Base-by-base conservation (phyloP, 2,888 invertebrate genomes). In the Cosmorhoe ocellata region DNA sequence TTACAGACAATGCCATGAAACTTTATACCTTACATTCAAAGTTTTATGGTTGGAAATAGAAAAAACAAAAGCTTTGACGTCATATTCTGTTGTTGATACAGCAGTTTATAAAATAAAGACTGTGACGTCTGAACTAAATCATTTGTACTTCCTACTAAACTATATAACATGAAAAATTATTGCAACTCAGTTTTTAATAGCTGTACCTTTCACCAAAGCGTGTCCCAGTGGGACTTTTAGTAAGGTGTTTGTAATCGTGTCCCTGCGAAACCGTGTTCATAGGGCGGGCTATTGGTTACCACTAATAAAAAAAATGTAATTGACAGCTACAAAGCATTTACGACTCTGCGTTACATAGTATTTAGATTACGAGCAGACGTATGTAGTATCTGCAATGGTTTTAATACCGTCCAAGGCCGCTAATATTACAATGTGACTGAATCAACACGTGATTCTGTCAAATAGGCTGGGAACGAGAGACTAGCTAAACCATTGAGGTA, bases 401-500 rank as follows among this genome's bases (percentile, higher is more conserved):
- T 56, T 61, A 61, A 61, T 59, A 49, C 38, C 24, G 7, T 3
- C 32, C 63, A 64, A 64, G 64, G 64, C 49, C 53, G 32, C 14
- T 49, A 46, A 53, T 40, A 11, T 52, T 49, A 41, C 53, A 49
- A 36, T 54, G 42, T 51, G 37, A 28, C 44, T 51, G 53, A 57
- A 50, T 57, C 51, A 58, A 34, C 58, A 55, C 55, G 48, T 57
- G 47, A 51, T 36, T 30, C 38, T 50, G 26, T 7, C 38, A 41
- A 57, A 46, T 40, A 37, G 34, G 42, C 28, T 42, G 12, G 27
- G 31, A 26, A 33, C n/a, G n/a, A n/a, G n/a, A n/a, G n/a, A n/a
- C n/a, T n/a, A n/a, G n/a, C n/a, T n/a, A n/a, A n/a, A n/a, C n/a
- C n/a, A n/a, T n/a, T n/a, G n/a, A n/a, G n/a, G n/a, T n/a, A n/a